Evolutionary conservation across 2,797 vertebrate genomes (phyloP).

Genomic region (Premnoplex brunnescens): DNA sequence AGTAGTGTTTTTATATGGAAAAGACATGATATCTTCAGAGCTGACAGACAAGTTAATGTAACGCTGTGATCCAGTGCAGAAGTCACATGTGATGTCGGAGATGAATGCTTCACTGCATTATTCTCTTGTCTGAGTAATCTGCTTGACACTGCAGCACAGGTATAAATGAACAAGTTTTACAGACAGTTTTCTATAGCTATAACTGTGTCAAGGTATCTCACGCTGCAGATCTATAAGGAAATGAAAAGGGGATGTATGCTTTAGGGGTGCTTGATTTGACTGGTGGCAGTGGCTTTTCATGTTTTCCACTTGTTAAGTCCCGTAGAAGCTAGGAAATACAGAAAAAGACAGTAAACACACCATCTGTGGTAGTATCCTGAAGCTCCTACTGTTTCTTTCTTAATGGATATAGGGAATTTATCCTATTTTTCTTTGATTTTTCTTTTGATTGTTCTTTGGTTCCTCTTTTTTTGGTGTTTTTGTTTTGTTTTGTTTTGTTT

Average conservation of each 20-base stretch:
- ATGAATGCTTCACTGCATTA: neutral
- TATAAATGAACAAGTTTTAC: neutral
- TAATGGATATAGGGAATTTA: neutral
- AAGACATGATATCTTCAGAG: neutral
- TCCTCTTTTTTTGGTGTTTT: too few species aligned
- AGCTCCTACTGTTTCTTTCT: neutral
- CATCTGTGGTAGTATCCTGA: neutral
- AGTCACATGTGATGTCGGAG: neutral
- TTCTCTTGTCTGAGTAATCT: neutral
- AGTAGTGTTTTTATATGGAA: neutral
- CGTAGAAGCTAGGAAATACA: neutral
- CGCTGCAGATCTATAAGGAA: neutral
- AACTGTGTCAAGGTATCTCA: neutral
- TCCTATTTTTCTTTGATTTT: neutral
- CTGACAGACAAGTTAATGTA: neutral
- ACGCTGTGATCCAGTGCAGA: accelerated
- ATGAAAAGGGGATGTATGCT: neutral
- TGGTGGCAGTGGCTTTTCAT: neutral
- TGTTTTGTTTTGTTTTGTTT: neutral
- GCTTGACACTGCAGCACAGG: neutral
- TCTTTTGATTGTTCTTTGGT: neutral
- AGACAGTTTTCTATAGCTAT: neutral
- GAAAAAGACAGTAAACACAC: neutral
- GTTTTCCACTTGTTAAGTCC: neutral
- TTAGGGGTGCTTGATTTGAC: neutral